Conservation (phyloP, 1,140 invertebrate species). For the Drosophila rhopaloa region DNA sequence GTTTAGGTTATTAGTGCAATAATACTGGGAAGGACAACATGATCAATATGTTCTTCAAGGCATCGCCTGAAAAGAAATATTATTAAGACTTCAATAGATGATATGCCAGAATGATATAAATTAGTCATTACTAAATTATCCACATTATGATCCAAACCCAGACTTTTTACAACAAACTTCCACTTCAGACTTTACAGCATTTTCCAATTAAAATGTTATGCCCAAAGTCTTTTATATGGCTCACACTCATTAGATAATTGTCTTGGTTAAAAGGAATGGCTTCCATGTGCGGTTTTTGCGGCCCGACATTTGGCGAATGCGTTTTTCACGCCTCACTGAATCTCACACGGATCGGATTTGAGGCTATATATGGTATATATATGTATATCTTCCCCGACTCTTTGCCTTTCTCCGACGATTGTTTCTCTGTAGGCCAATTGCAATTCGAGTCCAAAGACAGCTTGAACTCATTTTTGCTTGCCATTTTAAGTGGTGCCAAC, state of each 20-base stretch:
- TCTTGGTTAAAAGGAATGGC: conserved; percentile 43
- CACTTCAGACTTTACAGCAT: background rate
- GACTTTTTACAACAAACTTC: no score
- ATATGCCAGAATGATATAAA: no score
- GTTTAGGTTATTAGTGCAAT: background rate
- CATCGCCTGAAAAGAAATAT: no score
- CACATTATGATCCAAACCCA: no score
- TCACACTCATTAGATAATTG: conserved; percentile 36
- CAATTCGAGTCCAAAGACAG: conserved; percentile 35
- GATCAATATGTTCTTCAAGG: no score
- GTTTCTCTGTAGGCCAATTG: background rate
- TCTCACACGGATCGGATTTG: conserved; percentile 18
- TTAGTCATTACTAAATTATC: no score
- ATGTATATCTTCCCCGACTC: conserved; percentile 6
- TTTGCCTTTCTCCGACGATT: conserved; percentile 5
- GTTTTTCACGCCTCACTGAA: conserved; percentile 58
- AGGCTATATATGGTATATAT: conserved; percentile 29
- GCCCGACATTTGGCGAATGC: conserved; percentile 27
- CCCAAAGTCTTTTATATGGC: background rate
- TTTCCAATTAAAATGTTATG: conserved; percentile 16
- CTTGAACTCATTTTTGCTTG: conserved; percentile 53
- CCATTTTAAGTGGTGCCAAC: conserved; percentile 43
- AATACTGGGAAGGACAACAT: no score
- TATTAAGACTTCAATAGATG: no score
- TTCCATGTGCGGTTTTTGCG: conserved; percentile 10